Evolutionary conservation across 2,797 vertebrate genomes (phyloP), one percentile per base, ranked within the genome.

Genomic region (Cossypha dichroa): DNA sequence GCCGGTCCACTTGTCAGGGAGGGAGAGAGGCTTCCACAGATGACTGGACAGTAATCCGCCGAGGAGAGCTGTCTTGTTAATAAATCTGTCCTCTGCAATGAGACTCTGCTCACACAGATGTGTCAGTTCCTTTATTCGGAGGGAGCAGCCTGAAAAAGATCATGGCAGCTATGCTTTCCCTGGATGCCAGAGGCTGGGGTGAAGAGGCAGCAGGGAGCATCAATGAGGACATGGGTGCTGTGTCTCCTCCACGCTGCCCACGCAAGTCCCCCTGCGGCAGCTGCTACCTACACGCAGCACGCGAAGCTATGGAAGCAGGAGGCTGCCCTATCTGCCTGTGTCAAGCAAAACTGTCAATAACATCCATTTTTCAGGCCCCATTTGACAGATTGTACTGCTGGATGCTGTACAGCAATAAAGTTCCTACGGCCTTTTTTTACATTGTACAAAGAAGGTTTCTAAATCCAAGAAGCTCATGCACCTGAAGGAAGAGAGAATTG

Each of bases 141-240:
- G 31, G 25, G 56, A 81, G 64, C 51, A 90, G 80, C 66, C 90
- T 85, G 90, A 68, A 64, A 88, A 96, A 73, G 88, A 95, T 46
- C 60, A 63, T 5, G 20, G 88, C 3, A 33, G 91, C 78, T 75
- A 34, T 1, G 13, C 54, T 90, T 34, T 62, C 59, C 1, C 1
- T 26, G 83, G 91, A 54, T 34, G 85, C 75, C 75, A 62, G 34
- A 22, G 81, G 78, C 64, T 0, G 2, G 55, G 81, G 25, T n/a
- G 62, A 77, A 48, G 75, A 41, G 86, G 64, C 63, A 85, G 54
- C 4, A 6, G 41, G 0, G 2, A 88, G 25, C 74, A 33, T 1
- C 3, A 13, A 31, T 3, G 54, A 73, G 63, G 56, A 76, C 52
- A n/a, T 29, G 49, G 26, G 5, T 18, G 66, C 25, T 28, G 29